Percentiles rank a stretch among this genome's conserved stretches.
phyloP scores from a whole-genome alignment of 2,888 invertebrate species.

The Rhyacophila evoluta region DNA sequence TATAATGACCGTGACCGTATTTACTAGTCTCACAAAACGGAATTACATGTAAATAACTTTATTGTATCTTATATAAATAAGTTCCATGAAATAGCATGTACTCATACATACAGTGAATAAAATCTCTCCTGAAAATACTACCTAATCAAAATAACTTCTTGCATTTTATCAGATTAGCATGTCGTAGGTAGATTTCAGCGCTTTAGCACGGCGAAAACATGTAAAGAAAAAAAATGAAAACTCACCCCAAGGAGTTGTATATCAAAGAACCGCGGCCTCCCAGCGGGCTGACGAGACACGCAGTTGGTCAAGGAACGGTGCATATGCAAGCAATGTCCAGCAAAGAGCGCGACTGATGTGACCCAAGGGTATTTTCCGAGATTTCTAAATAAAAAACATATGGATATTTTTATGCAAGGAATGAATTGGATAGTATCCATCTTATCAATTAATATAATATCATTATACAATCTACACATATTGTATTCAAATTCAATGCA shows the following conservation, averaged over 20 bases:
- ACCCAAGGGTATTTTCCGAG: slow-evolving; percentile 52
- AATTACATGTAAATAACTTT: too few relatives aligned
- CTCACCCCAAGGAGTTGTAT: slow-evolving; percentile 11
- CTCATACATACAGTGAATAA: too few relatives aligned
- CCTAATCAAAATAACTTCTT: not conserved
- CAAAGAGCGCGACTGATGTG: slow-evolving; percentile 50
- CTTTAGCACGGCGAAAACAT: not conserved
- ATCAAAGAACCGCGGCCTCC: slow-evolving; percentile 16
- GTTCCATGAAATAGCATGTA: too few relatives aligned
- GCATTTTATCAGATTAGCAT: slow-evolving; percentile 27
- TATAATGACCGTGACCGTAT: too few relatives aligned
- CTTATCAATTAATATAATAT: too few relatives aligned
- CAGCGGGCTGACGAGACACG: not conserved
- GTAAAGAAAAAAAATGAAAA: not conserved
- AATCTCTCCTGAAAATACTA: not conserved
- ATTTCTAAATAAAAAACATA: slow-evolving; percentile 50
- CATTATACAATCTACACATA: too few relatives aligned
- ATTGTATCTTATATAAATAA: too few relatives aligned
- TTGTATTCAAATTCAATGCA: too few relatives aligned
- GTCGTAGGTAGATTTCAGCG: slow-evolving; percentile 13
- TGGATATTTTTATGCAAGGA: slow-evolving; percentile 27
- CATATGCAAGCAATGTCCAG: slow-evolving; percentile 52
- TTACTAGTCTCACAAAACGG: too few relatives aligned
- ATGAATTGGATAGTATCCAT: slow-evolving; percentile 26
- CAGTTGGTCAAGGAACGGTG: slow-evolving; percentile 28